Evolutionary conservation across 1,140 invertebrate genomes (phyloP).

Genomic region (Mycetomoellerius zeteki): DNA sequence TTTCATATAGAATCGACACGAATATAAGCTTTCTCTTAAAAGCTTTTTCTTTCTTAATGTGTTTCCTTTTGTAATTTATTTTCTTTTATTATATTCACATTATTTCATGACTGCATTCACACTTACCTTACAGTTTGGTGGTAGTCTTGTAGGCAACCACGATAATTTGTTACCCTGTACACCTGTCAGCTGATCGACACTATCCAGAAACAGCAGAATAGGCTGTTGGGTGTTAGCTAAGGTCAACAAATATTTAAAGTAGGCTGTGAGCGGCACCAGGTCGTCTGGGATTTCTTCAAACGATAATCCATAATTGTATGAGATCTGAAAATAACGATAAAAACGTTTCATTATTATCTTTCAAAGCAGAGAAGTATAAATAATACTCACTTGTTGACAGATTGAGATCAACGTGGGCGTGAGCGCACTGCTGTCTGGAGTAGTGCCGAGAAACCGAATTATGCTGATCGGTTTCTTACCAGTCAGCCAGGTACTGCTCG

Average conservation of each 20-base stretch:
- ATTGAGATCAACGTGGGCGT: slow-evolving; percentile 98
- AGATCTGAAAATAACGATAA: slow-evolving; percentile 90
- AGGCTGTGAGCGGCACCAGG: slow-evolving; percentile 96
- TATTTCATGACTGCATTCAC: background rate
- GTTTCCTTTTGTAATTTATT: background rate
- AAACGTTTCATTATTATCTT: background rate
- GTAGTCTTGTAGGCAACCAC: slow-evolving; percentile 97
- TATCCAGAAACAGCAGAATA: slow-evolving; percentile 95
- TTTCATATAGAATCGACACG: background rate
- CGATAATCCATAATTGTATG: slow-evolving; percentile 97
- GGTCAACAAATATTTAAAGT: slow-evolving; percentile 97
- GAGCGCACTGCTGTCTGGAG: slow-evolving; percentile 97
- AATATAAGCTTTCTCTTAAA: background rate
- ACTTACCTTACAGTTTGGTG: slow-evolving; percentile 95
- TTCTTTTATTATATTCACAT: background rate
- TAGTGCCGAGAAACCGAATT: slow-evolving; percentile 98
- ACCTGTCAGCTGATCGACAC: slow-evolving; percentile 98
- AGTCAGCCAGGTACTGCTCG: slow-evolving; percentile 91
- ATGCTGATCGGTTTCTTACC: slow-evolving; percentile 94
- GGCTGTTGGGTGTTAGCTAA: slow-evolving; percentile 94
- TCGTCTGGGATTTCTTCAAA: slow-evolving; percentile 98
- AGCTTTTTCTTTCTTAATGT: background rate
- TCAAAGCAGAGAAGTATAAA: background rate
- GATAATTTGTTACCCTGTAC: slow-evolving; percentile 98
- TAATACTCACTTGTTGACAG: slow-evolving; percentile 93